These are phyloP conservation scores for Centropristis striata DNA, from an alignment of 2,113 vertebrate genomes.

Conservation along the genomic window DNA sequence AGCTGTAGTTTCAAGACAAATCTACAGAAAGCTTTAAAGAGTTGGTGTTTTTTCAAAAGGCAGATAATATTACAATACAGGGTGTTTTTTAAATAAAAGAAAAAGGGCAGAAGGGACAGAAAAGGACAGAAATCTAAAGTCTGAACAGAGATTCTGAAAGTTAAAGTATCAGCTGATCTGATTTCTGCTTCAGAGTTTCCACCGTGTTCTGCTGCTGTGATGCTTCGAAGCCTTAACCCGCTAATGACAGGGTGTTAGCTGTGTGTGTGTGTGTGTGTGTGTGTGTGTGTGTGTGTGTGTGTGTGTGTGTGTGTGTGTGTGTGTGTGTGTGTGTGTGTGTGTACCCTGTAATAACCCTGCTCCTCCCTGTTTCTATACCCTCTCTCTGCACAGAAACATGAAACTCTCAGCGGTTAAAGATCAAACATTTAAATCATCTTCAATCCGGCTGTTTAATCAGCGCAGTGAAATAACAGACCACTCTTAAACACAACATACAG, in stretches of 20 bases:
- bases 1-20: no score
- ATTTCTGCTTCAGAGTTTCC: slow-evolving; percentile 40
- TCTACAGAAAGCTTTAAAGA: no score
- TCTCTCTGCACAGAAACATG: not conserved
- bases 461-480: not conserved
- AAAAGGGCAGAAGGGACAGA: no score
- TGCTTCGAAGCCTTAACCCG: slow-evolving; percentile 27
- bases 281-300: slow-evolving; percentile 15
- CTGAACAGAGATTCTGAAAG: not conserved
- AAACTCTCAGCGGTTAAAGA: not conserved
- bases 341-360: slow-evolving; percentile 50
- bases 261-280: slow-evolving; percentile 31
- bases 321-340: not conserved
- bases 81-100: no score
- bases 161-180: not conserved
- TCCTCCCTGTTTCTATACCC: slow-evolving; percentile 33
- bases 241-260: slow-evolving; percentile 71
- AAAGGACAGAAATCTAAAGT: no score
- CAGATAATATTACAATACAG: no score
- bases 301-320: slow-evolving; percentile 25
- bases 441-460: not conserved
- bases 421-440: not conserved
- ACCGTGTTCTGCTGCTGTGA: slow-evolving; percentile 26
- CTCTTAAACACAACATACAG: no score
- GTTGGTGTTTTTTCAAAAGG: no score